Evolutionary conservation across 1,140 invertebrate genomes (phyloP).

Genomic region (Sitophilus oryzae): DNA sequence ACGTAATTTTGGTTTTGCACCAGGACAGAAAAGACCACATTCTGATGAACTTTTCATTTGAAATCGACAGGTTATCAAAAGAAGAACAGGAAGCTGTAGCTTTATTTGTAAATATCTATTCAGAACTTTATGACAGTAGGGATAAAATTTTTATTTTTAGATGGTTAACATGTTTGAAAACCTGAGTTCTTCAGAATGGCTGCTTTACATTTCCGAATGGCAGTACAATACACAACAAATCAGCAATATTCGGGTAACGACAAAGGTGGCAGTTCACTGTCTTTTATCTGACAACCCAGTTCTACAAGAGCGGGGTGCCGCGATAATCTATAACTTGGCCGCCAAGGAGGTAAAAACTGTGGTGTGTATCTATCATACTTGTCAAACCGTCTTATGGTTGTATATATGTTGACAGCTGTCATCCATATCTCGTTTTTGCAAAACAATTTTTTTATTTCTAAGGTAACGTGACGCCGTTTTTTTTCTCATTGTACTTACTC

Average conservation of each 20-base stretch:
- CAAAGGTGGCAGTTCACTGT: constrained; percentile 83
- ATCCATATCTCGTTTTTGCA: too few species aligned
- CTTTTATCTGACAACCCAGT: constrained; percentile 65
- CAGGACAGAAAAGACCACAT: constrained; percentile 84
- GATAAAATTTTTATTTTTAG: constrained; percentile 45
- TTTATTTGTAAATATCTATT: constrained; percentile 63
- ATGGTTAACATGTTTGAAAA: constrained; percentile 89
- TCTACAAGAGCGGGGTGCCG: constrained; percentile 73
- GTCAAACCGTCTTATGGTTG: too few species aligned
- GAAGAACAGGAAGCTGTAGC: constrained; percentile 74
- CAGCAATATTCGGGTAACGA: constrained; percentile 85
- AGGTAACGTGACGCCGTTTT: too few species aligned
- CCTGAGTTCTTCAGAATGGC: constrained; percentile 83
- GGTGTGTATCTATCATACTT: constrained; percentile 74
- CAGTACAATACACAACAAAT: constrained; percentile 63
- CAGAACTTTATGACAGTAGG: not conserved
- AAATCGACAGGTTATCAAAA: constrained; percentile 69
- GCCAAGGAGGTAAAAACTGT: constrained; percentile 96
- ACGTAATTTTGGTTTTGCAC: constrained; percentile 82
- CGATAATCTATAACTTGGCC: constrained; percentile 85
- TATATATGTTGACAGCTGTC: too few species aligned
- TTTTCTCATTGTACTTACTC: too few species aligned
- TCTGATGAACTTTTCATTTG: constrained; percentile 82
- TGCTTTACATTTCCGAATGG: constrained; percentile 91
- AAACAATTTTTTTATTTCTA: too few species aligned